Conservation (phyloP, 2,797 vertebrate genomes). For the Fratercula arctica region DNA sequence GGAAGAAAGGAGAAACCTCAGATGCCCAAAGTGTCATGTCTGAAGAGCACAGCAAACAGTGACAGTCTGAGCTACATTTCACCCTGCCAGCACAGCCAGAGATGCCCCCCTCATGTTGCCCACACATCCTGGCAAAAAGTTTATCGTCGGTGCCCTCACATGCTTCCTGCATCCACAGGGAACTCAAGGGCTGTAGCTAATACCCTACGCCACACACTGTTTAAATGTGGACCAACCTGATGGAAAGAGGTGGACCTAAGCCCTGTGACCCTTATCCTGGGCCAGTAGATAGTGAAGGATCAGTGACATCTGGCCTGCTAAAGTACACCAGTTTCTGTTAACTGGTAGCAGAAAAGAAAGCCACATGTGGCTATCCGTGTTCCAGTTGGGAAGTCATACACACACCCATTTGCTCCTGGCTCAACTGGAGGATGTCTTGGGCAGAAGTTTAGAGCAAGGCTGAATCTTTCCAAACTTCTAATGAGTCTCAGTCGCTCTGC, state of each 20-base stretch:
- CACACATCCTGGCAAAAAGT: neutral
- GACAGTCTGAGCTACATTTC: constrained; percentile 8
- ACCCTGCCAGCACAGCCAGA: constrained; percentile 58
- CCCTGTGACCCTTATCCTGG: neutral
- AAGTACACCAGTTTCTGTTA: neutral
- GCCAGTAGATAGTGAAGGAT: neutral
- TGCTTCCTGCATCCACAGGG: neutral
- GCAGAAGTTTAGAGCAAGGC: neutral
- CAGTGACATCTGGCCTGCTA: neutral
- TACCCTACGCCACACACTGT: neutral
- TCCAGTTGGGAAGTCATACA: neutral
- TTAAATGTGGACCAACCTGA: neutral
- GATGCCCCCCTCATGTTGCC: constrained; percentile 42
- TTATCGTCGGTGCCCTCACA: accelerated
- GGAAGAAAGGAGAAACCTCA: neutral
- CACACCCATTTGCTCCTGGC: neutral
- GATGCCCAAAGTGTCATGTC: neutral
- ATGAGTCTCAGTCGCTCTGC: neutral
- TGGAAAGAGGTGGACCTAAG: neutral
- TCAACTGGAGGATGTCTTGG: neutral
- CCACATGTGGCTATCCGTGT: neutral
- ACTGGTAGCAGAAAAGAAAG: neutral
- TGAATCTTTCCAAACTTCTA: neutral
- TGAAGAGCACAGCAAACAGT: constrained; percentile 59
- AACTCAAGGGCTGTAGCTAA: neutral